Conservation (phyloP, 1,140 invertebrate species). For the Rhyacophila brunnea region DNA sequence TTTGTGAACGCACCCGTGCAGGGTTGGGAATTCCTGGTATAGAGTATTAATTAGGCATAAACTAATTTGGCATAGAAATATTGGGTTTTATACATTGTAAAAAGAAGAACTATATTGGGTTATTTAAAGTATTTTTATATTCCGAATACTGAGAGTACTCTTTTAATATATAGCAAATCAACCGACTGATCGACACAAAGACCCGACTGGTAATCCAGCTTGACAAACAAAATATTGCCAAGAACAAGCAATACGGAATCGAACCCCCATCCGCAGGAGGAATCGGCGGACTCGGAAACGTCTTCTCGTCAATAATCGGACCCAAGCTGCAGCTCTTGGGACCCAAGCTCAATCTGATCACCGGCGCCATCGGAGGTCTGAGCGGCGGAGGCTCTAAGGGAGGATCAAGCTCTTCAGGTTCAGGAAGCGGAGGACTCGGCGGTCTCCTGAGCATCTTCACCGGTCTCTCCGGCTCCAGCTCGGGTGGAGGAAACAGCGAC, state of each 20-base stretch:
- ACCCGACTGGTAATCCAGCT: slow-evolving; percentile 65
- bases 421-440: slow-evolving; percentile 39
- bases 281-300: slow-evolving; percentile 45
- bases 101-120: too few relatives aligned
- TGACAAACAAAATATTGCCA: slow-evolving; percentile 68
- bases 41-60: too few relatives aligned
- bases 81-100: too few relatives aligned
- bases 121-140: too few relatives aligned
- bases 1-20: too few relatives aligned
- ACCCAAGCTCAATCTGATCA: slow-evolving; percentile 60
- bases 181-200: slow-evolving; percentile 72
- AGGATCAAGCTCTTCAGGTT: slow-evolving; percentile 43
- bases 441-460: slow-evolving; percentile 46
- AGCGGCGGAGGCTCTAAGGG: slow-evolving; percentile 54
- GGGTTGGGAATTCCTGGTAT: too few relatives aligned
- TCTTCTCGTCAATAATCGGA: slow-evolving; percentile 49
- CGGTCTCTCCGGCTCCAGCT: slow-evolving; percentile 44
- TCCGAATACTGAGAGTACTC: slow-evolving; percentile 1
- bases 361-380: slow-evolving; percentile 55
- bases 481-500: slow-evolving; percentile 34
- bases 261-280: slow-evolving; percentile 53
- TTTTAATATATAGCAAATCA: slow-evolving; percentile 65
- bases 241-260: slow-evolving; percentile 73
- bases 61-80: too few relatives aligned
- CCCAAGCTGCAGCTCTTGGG: slow-evolving; percentile 54